Conservation (phyloP, 2,888 invertebrate species). For the Crematogaster levior region DNA sequence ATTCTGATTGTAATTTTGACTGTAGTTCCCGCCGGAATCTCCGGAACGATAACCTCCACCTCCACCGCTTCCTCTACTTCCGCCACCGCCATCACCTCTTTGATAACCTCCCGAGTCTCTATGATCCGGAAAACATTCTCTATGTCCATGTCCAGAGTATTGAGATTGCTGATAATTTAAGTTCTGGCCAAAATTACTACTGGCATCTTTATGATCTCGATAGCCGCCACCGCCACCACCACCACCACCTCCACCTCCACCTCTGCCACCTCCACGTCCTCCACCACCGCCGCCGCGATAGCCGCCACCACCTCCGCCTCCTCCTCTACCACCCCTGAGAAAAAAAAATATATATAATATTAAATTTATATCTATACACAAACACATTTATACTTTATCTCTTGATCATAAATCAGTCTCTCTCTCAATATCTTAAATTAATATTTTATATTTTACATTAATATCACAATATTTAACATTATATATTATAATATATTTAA, state of each 20-base stretch:
- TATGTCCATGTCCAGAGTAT: conserved; percentile 65
- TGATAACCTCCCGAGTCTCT: conserved; percentile 69
- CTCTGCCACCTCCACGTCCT: conserved; percentile 73
- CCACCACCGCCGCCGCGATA: conserved; percentile 61
- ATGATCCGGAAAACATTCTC: conserved; percentile 50
- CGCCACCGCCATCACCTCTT: conserved; percentile 46
- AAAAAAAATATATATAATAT: background rate
- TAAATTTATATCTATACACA: conserved; percentile 16
- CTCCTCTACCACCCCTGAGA: conserved; percentile 82
- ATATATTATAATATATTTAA: too few species aligned
- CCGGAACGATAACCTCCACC: conserved; percentile 71
- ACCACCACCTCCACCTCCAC: conserved; percentile 57
- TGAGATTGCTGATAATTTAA: conserved; percentile 73
- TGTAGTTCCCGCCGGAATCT: conserved; percentile 28
- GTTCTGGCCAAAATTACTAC: conserved; percentile 76
- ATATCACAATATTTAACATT: too few species aligned
- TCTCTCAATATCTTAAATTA: background rate
- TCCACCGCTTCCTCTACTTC: conserved; percentile 65
- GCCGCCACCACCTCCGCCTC: conserved; percentile 69
- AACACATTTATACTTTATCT: background rate
- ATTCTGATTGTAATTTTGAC: conserved; percentile 52
- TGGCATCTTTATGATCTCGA: conserved; percentile 75
- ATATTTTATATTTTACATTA: background rate
- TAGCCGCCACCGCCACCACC: conserved; percentile 56
- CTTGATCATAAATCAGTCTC: too few species aligned